Base-by-base conservation (phyloP, 2,113 vertebrate genomes). In the Cathartes aura region DNA sequence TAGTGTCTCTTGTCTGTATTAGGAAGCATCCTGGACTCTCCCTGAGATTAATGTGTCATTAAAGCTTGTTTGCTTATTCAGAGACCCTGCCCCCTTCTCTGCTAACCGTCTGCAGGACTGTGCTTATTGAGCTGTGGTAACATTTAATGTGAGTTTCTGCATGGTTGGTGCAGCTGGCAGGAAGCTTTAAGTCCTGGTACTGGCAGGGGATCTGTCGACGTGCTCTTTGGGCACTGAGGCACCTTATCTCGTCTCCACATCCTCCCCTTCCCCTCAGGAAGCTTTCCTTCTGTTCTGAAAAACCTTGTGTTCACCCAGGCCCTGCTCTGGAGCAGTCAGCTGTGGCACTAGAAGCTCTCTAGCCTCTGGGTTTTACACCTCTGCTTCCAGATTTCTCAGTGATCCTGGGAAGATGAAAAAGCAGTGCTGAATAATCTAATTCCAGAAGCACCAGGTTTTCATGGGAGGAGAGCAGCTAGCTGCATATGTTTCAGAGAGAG, bases 111-210 rank as follows among this genome's bases (percentile, higher is more conserved):
- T 72, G 66, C 84, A 70, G 93, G 74, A 27, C 84, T 83, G 81
- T 96, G 95, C 84, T 94, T 72, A 34, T 3, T 55, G 83, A 93
- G 92, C 93, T 89, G 84, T 53, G 62, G 21, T 48, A 63, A 71
- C 84, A 66, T 93, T 96, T 95, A 95, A 94, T 97, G 90, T 34
- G 89, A 91, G 81, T 95, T 97, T 95, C 96, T 96, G 97, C 96
- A 66, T 79, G 93, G 95, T 34, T 93, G 93, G 43, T 71, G 62
- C 95, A 87, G 74, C 78, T 92, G 92, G 92, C 90, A 89, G 55
- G 29, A 18, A 90, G 75, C 87, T 91, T 23, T 63, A 79, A 85
- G 83, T 82, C 62, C 11, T 56, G 47, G 30, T 62, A 4, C 66
- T 64, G 89, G 89, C 95, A 74, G 87, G 88, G 90, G 81, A 88